phyloP scores from a whole-genome alignment of 2,797 vertebrate genomes.

The Neopelma chrysocephalum region DNA sequence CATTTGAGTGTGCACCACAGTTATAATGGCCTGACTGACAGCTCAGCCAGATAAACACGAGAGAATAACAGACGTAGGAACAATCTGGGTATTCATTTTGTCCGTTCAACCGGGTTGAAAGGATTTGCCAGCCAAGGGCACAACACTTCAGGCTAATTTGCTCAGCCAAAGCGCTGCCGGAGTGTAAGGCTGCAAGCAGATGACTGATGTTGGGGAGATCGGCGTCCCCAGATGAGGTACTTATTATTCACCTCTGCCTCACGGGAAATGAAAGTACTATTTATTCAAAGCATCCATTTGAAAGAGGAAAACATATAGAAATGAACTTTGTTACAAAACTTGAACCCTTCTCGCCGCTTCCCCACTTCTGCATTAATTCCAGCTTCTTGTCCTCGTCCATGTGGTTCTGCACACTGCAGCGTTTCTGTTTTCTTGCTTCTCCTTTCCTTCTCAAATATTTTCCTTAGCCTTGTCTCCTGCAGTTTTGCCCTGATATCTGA shows the following conservation, averaged over 20 bases:
- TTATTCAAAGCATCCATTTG: slow-evolving; percentile 50
- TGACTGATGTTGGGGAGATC: slow-evolving; percentile 40
- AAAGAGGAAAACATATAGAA: slow-evolving; percentile 61
- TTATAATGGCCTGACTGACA: slow-evolving; percentile 85
- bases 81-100: slow-evolving; percentile 84
- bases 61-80: slow-evolving; percentile 76
- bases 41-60: slow-evolving; percentile 85
- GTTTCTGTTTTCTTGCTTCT: neutral
- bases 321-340: slow-evolving; percentile 54
- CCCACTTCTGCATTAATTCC: neutral
- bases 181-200: slow-evolving; percentile 23
- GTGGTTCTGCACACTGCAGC: neutral
- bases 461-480: neutral
- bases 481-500: neutral
- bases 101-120: slow-evolving; percentile 83
- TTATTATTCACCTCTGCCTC: slow-evolving; percentile 60
- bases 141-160: slow-evolving; percentile 79
- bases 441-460: neutral
- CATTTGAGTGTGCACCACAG: slow-evolving; percentile 82
- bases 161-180: slow-evolving; percentile 74
- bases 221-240: slow-evolving; percentile 1
- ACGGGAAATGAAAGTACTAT: slow-evolving; percentile 25
- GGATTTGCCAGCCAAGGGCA: slow-evolving; percentile 87
- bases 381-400: neutral
- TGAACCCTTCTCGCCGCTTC: neutral